These are phyloP conservation scores for Limnephilus auricula DNA, from an alignment of 2,888 invertebrate species.

Conservation along the genomic window DNA sequence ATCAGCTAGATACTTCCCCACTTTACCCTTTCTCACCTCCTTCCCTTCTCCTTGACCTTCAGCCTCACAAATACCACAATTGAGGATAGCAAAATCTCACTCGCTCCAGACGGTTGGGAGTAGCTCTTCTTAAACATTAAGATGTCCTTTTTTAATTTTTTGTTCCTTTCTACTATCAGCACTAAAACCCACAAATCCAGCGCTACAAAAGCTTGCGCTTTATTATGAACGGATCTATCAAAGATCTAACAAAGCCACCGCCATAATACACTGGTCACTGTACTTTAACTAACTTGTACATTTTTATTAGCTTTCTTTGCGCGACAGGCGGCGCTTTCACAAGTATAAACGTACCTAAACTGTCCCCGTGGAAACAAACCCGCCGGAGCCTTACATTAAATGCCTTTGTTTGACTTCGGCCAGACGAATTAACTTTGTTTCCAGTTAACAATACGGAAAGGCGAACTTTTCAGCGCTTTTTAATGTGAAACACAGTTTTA, in stretches of 20 bases:
- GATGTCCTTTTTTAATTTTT: too few species aligned
- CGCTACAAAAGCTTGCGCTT: background rate
- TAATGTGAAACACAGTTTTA: background rate
- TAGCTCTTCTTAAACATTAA: too few species aligned
- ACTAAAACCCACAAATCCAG: background rate
- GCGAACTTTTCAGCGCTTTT: background rate
- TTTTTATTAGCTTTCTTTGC: background rate
- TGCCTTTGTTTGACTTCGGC: conserved; percentile 11
- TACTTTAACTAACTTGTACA: too few species aligned
- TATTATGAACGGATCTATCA: background rate
- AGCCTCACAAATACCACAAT: too few species aligned
- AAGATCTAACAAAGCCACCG: background rate
- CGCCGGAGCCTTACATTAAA: background rate
- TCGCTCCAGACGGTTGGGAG: too few species aligned
- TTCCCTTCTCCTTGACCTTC: too few species aligned
- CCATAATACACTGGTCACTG: background rate
- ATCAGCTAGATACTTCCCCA: too few species aligned
- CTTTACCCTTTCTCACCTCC: too few species aligned
- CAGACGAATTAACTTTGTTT: conserved; percentile 3
- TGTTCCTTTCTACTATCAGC: too few species aligned
- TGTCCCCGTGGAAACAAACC: background rate
- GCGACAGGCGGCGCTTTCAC: background rate
- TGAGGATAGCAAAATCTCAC: too few species aligned
- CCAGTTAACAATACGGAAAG: background rate
- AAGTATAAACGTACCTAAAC: background rate